Conservation (phyloP, 2,888 invertebrate genomes). For the Sycophila texana region DNA sequence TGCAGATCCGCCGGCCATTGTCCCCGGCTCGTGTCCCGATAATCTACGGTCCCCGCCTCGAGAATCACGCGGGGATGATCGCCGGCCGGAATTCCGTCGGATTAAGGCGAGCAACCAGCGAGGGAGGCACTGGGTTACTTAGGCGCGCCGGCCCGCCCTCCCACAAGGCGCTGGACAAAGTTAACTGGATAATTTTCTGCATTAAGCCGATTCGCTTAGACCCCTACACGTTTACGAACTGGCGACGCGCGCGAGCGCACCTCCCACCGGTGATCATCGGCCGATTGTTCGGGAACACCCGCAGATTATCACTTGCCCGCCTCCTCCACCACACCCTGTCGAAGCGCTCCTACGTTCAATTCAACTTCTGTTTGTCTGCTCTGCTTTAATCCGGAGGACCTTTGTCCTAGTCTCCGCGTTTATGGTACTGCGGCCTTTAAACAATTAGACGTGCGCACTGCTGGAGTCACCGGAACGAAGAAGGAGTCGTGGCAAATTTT, state of each 20-base stretch:
- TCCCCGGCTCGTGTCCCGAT: too few relatives aligned
- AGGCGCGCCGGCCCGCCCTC: neutral
- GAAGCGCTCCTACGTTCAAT: too few relatives aligned
- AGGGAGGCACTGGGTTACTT: neutral
- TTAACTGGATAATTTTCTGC: constrained; percentile 71
- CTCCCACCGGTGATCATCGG: constrained; percentile 54
- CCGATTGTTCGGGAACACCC: constrained; percentile 70
- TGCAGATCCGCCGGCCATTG: too few relatives aligned
- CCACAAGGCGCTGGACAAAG: constrained; percentile 61
- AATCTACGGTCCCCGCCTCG: neutral
- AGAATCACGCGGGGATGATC: neutral
- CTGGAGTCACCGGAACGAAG: too few relatives aligned
- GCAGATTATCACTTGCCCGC: constrained; percentile 73
- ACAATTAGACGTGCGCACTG: too few relatives aligned
- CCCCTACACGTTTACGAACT: constrained; percentile 69
- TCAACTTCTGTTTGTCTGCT: neutral
- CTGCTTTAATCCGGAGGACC: constrained; percentile 2
- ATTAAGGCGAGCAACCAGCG: neutral
- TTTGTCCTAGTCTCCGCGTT: constrained; percentile 37
- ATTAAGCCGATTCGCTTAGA: constrained; percentile 63
- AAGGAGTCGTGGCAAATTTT: too few relatives aligned
- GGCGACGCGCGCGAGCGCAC: constrained; percentile 55
- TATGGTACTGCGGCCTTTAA: too few relatives aligned
- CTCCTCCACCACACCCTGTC: constrained; percentile 56
- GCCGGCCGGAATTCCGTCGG: neutral